Percentiles rank a stretch among this genome's conserved stretches.
Conservation (phyloP, 2,113 vertebrate genomes). For the Apodemus speciosus region DNA sequence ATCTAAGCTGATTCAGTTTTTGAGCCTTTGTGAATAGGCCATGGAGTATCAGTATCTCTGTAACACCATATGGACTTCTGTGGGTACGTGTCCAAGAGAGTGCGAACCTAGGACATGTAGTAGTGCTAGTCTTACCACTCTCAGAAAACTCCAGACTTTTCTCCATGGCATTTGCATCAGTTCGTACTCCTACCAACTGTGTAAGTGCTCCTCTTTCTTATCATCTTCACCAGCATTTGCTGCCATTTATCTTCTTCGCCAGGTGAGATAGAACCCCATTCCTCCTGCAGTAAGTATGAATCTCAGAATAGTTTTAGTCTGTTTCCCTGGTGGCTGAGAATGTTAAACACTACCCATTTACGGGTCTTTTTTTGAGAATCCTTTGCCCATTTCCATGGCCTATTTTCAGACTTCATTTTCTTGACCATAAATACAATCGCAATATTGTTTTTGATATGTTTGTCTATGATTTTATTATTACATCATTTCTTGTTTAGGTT, state of each 20-base stretch:
- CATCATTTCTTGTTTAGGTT: background rate
- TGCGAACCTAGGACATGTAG: background rate
- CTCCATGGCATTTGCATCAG: background rate
- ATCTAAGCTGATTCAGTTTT: background rate
- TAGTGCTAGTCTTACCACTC: background rate
- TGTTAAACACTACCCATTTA: background rate
- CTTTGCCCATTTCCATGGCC: background rate
- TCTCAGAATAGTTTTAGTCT: background rate
- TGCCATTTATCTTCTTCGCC: background rate
- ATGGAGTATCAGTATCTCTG: background rate
- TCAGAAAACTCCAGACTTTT: background rate
- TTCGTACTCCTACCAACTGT: background rate
- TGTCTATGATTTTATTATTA: background rate
- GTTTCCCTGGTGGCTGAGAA: background rate
- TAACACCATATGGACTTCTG: background rate
- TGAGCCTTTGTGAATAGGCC: background rate
- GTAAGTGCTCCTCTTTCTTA: background rate
- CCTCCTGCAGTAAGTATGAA: background rate
- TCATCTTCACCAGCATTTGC: background rate
- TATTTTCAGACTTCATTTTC: background rate
- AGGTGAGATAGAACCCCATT: background rate
- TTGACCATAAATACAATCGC: background rate
- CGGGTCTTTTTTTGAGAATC: background rate
- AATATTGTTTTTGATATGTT: background rate
- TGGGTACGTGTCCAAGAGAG: background rate